Conservation (phyloP, 1,140 invertebrate genomes). For the Notospermus geniculatus region DNA sequence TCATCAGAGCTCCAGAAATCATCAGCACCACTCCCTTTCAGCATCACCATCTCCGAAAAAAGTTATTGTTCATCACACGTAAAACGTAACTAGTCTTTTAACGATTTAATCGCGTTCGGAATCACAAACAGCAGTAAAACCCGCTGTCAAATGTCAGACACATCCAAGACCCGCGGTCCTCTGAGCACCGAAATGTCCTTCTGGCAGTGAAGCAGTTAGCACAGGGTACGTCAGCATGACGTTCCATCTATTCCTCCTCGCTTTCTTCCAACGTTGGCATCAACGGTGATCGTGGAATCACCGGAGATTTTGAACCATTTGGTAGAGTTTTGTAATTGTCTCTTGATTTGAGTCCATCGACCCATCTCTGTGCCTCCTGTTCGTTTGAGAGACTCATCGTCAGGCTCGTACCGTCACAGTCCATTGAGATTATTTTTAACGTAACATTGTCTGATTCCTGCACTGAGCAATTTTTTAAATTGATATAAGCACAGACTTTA, state of each 20-base stretch:
- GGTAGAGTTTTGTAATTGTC: conserved; percentile 9
- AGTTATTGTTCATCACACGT: no score
- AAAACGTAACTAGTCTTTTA: no score
- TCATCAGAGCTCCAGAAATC: no score
- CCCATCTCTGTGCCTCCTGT: not conserved
- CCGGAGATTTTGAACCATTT: conserved; percentile 4
- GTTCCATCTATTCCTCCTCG: not conserved
- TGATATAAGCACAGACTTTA: conserved; percentile 3
- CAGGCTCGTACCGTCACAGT: conserved; percentile 4
- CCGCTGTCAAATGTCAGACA: no score
- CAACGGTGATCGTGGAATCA: not conserved
- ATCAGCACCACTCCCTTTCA: no score
- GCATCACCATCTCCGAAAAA: no score
- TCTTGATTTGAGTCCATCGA: not conserved
- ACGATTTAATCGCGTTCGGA: no score
- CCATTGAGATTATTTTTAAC: not conserved
- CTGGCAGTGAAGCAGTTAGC: no score
- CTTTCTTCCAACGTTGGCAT: conserved; percentile 5
- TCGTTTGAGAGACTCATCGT: not conserved
- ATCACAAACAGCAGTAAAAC: no score
- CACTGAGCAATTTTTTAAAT: conserved; percentile 7
- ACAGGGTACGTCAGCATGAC: no score
- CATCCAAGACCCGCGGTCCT: no score
- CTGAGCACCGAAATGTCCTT: no score
- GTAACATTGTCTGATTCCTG: not conserved